phyloP scores from a whole-genome alignment of 2,888 invertebrate species.

The Pterobdella sp. region DNA sequence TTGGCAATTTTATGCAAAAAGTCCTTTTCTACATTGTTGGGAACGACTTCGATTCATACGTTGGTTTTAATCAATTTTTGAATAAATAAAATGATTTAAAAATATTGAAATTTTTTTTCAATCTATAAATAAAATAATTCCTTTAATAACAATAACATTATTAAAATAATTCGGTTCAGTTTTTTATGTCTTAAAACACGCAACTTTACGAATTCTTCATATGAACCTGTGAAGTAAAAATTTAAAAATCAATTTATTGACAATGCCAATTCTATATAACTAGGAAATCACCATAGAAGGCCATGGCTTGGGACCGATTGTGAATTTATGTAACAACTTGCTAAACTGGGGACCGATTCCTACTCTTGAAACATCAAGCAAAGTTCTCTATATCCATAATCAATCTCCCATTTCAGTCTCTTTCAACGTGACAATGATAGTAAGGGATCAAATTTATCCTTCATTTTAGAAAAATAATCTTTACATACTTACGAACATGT shows the following conservation, averaged over 20 bases:
- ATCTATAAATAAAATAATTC: too few species aligned
- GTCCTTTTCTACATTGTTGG: not conserved
- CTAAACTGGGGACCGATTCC: slow-evolving; percentile 62
- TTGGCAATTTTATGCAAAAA: not conserved
- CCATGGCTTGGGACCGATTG: slow-evolving; percentile 60
- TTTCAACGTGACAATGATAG: slow-evolving; percentile 53
- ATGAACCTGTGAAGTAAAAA: too few species aligned
- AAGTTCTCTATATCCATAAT: slow-evolving; percentile 58
- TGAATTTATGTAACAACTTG: slow-evolving; percentile 58
- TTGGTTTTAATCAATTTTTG: too few species aligned
- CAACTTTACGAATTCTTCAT: too few species aligned
- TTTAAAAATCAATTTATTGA: too few species aligned
- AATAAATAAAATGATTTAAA: too few species aligned
- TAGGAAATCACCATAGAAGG: slow-evolving; percentile 46
- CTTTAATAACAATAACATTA: too few species aligned
- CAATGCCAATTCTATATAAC: too few species aligned
- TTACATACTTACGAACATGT: not conserved
- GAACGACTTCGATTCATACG: slow-evolving; percentile 20
- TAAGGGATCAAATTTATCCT: not conserved
- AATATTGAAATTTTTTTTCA: too few species aligned
- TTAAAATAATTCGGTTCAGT: too few species aligned
- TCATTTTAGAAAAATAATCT: not conserved
- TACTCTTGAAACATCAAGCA: slow-evolving; percentile 56
- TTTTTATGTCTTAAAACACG: too few species aligned
- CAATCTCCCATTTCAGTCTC: slow-evolving; percentile 64